Evolutionary conservation across 2,113 vertebrate genomes (phyloP), one percentile per base, ranked within the genome.

Genomic region (Clupea harengus): DNA sequence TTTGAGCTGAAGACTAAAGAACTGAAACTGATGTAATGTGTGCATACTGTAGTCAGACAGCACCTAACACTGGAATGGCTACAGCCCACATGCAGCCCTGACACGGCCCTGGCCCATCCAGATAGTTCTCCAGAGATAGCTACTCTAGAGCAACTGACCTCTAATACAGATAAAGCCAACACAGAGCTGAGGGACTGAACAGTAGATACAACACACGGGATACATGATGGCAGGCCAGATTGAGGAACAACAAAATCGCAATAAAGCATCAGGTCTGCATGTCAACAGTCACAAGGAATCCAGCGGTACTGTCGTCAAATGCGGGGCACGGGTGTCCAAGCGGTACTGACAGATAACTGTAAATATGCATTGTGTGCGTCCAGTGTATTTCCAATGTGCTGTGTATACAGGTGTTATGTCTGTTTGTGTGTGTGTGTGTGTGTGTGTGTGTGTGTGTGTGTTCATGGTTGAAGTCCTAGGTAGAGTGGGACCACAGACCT

Each of bases 351-450:
- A 75, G 67, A 75, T 13, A 25, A 13, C 28, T 75, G 28, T 10
- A 67, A 75, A 75, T 1, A 39, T 39, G 39, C 39, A 39, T 39
- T 39, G 13, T 75, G 28, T 75, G n/a, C n/a, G 67, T 39, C 13
- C 28, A 78, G 28, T 39, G 72, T 78, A 78, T 32, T 78, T 78
- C 25, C 72, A 72, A 32, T 28, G 64, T 72, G 64, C 8, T 25
- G 64, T 72, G 64, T 28, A 1, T 2, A 13, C 9, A 32, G n/a
- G 10, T 72, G 64, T 32, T 75, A 32, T 75, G 67, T 13, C 28
- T 75, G 67, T 75, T 15, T 75, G 67, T 75, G 28, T 75, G 67
- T 75, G 25, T 75, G 67, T 75, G 67, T 32, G 67, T 72, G 67
- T 72, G n/a, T 72, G 67, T 72, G 67, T 75, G 25, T 72, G 22